Evolutionary conservation across 2,888 invertebrate genomes (phyloP), one percentile per base, ranked within the genome.

Genomic region (Leptinotarsa tumamoca): DNA sequence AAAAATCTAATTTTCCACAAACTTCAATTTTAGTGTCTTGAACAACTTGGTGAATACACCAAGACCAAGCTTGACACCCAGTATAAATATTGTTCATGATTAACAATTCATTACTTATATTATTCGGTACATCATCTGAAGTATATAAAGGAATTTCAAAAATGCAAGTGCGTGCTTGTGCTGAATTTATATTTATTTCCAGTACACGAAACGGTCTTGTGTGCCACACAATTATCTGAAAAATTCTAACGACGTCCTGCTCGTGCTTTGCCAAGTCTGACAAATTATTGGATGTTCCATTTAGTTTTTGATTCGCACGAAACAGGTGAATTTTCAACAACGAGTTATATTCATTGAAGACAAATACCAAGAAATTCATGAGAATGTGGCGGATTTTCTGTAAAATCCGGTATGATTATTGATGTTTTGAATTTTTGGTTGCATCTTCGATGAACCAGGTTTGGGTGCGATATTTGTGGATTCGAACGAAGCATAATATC

Each of bases 171-270:
- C 52, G 52, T 52, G 52, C 23, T 23, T 21, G 13, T 58, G 58
- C 5, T 21, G 58, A 21, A 58, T 21, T 58, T 58, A 3, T 21
- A 21, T 58, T 58, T 58, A 58, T 58, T 58, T 58, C 58, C 13
- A 58, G 23, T 58, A 4, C 58, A 58, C 18, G 58, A 14, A 58
- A 18, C 18, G 18, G n/a, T 21, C 21, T 4, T 21, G 58, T 63
- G 63, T 63, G 43, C 43, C 2, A 33, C 43, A 17, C n/a, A 71
- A 73, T 67, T 71, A 76, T 76, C 71, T 52, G 52, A 71, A 76
- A 76, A 76, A 76, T 76, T 61, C 68, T 63, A 76, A 71, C 73
- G 73, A 73, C 73, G 71, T 76, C 73, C 71, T 73, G 76, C 71
- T 73, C 67, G 68, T 50, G 63, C 67, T 54, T 73, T 73, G 76